These are phyloP conservation scores for Ectemnius lituratus DNA, from an alignment of 2,888 invertebrate genomes.

Conservation along the genomic window DNA sequence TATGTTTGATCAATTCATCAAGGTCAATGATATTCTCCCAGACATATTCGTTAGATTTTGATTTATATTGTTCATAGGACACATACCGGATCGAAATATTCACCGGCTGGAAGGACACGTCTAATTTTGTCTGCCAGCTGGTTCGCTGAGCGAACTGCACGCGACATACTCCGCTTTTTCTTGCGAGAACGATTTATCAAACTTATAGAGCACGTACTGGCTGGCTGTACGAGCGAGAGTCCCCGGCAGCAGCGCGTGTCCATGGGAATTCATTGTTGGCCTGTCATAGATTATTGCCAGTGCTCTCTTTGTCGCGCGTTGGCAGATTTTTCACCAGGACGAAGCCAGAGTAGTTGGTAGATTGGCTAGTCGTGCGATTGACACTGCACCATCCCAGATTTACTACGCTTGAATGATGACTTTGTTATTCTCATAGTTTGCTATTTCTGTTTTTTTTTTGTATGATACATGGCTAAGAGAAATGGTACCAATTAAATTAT, in stretches of 20 bases:
- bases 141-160: not conserved
- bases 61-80: no score
- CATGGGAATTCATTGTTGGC: slow-evolving; percentile 13
- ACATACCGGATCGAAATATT: no score
- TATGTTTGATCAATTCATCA: no score
- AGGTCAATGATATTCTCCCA: no score
- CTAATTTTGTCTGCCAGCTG: slow-evolving; percentile 12
- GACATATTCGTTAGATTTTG: no score
- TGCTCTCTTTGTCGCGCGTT: slow-evolving; percentile 6
- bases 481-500: no score
- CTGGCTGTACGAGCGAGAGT: not conserved
- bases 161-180: not conserved
- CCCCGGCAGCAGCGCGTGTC: no score
- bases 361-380: no score
- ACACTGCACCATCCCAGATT: not conserved
- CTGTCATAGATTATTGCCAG: slow-evolving; percentile 13
- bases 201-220: slow-evolving; percentile 7
- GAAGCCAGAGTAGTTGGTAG: not conserved
- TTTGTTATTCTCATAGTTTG: slow-evolving; percentile 1
- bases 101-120: not conserved
- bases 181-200: slow-evolving; percentile 13
- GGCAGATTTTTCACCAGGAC: slow-evolving; percentile 11
- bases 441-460: no score
- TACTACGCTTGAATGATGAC: not conserved
- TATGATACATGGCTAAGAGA: no score